Percentiles rank a stretch among this genome's conserved stretches.
These are phyloP conservation scores for Rambutsinella grinnellia DNA, from an alignment of 2,888 invertebrate genomes.

Conservation along the genomic window DNA sequence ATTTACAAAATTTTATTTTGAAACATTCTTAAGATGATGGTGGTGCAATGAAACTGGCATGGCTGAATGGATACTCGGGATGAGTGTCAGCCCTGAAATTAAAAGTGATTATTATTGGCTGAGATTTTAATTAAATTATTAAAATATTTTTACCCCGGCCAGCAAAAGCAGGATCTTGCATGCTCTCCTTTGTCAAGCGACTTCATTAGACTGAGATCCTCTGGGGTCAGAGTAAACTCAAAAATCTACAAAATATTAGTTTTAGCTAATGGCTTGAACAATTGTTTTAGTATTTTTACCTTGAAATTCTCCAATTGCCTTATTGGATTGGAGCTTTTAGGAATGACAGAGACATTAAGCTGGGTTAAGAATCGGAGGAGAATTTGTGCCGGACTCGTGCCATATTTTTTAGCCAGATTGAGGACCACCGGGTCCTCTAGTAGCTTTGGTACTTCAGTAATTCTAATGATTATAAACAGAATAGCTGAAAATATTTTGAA, in stretches of 20 bases:
- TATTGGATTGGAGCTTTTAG: conserved; percentile 83
- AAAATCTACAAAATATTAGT: conserved; percentile 70
- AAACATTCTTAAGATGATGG: no score
- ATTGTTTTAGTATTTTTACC: no score
- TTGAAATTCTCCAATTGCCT: conserved; percentile 83
- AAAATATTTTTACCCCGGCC: conserved; percentile 40
- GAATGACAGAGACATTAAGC: conserved; percentile 81
- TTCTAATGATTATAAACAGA: conserved; percentile 19
- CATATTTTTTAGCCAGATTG: conserved; percentile 70
- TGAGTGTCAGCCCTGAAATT: conserved; percentile 31
- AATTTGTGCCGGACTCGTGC: conserved; percentile 82
- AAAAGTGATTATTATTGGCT: background rate
- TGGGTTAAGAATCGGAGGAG: conserved; percentile 82
- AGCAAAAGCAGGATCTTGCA: conserved; percentile 74
- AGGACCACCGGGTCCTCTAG: conserved; percentile 69
- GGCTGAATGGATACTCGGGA: conserved; percentile 46
- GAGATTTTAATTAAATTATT: background rate
- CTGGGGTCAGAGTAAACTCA: conserved; percentile 77
- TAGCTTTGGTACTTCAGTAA: conserved; percentile 39
- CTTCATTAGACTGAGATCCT: conserved; percentile 76
- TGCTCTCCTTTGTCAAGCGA: conserved; percentile 76
- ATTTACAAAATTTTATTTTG: no score
- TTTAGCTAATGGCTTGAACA: background rate
- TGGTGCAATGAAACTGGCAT: conserved; percentile 11
- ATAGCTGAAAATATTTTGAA: background rate